Evolutionary conservation across 2,888 invertebrate species (phyloP).

Genomic region (Zootermopsis nevadensis): DNA sequence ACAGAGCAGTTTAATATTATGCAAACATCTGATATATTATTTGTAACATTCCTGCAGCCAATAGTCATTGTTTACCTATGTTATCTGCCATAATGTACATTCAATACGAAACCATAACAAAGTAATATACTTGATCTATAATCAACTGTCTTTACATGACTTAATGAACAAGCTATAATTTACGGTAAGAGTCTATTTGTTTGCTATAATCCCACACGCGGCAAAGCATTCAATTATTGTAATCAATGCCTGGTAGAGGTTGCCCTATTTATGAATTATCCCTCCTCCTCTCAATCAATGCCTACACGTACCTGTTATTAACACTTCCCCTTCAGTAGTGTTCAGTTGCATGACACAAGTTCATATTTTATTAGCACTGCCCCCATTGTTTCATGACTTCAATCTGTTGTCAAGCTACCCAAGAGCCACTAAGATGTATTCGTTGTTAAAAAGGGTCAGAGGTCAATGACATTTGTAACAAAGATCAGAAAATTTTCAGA

Average conservation of each 20-base stretch:
- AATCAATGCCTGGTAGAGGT: background rate
- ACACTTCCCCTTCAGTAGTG: background rate
- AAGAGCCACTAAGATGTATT: background rate
- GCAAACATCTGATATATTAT: no score
- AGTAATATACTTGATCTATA: no score
- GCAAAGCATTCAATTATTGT: conserved; percentile 14
- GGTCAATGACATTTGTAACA: background rate
- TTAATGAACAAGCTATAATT: conserved; percentile 18
- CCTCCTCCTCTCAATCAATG: background rate
- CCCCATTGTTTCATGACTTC: background rate
- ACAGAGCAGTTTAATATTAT: no score
- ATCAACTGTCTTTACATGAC: background rate
- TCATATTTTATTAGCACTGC: conserved; percentile 16
- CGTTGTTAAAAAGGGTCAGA: background rate
- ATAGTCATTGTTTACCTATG: background rate
- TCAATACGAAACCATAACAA: no score
- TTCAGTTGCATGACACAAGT: background rate
- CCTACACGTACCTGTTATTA: background rate
- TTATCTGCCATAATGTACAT: background rate
- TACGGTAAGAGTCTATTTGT: background rate
- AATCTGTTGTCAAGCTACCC: background rate
- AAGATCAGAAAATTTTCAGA: no score
- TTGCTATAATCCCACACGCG: conserved; percentile 3
- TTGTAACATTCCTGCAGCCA: no score
- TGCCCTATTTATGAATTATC: background rate